Evolutionary conservation across 1,140 invertebrate genomes (phyloP).

Genomic region (Medauroidea extradentata): DNA sequence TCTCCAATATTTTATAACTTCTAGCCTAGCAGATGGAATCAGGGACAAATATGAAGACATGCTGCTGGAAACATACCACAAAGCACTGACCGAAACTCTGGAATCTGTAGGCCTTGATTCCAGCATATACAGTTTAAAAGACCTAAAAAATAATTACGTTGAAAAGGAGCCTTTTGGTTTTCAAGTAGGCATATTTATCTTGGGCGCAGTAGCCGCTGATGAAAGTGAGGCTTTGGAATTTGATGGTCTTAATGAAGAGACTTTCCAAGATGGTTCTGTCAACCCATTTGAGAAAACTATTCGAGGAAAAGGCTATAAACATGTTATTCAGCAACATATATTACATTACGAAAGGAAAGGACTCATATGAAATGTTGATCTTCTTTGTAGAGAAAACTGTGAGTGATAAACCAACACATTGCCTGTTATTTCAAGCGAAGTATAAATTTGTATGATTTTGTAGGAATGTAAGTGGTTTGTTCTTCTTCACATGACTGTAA

Average conservation of each 20-base stretch:
- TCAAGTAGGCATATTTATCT: constrained; percentile 23
- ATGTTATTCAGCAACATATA: too few species aligned
- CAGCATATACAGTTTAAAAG: constrained; percentile 38
- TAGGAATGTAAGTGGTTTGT: too few species aligned
- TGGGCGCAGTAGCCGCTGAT: constrained; percentile 33
- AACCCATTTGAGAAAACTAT: too few species aligned
- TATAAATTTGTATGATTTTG: too few species aligned
- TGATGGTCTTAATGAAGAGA: constrained; percentile 20
- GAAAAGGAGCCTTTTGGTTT: constrained; percentile 33
- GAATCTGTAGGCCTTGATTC: constrained; percentile 37
- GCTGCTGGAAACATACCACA: constrained; percentile 43
- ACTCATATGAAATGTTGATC: too few species aligned
- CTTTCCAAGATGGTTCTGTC: not conserved
- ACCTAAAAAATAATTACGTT: constrained; percentile 34
- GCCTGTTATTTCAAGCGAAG: too few species aligned
- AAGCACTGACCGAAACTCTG: constrained; percentile 36
- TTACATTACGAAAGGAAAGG: too few species aligned
- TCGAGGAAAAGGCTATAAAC: too few species aligned
- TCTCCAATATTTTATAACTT: constrained; percentile 54
- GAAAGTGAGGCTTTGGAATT: constrained; percentile 30
- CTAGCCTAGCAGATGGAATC: constrained; percentile 42
- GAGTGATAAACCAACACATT: too few species aligned
- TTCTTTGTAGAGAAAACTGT: too few species aligned
- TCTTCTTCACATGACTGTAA: too few species aligned
- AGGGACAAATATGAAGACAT: too few species aligned